Conservation (phyloP, 2,888 invertebrate genomes). For the Hedychridium roseum region DNA sequence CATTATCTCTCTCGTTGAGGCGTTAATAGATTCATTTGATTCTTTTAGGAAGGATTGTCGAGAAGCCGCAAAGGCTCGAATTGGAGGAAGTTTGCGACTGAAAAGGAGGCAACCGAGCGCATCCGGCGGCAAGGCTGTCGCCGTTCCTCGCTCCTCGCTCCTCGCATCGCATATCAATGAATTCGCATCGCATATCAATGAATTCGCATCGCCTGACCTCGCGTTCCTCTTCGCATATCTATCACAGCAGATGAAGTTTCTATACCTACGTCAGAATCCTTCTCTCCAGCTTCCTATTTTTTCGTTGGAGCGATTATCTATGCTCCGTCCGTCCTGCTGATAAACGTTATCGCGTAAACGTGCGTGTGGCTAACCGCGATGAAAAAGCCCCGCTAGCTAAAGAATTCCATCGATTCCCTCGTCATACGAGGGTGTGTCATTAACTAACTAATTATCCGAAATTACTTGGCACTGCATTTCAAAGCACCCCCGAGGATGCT, state of each 20-base stretch:
- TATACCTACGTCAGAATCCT: constrained; percentile 42
- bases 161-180: constrained; percentile 49
- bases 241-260: too few species aligned
- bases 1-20: constrained; percentile 6
- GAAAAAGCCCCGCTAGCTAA: too few species aligned
- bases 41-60: not conserved
- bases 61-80: constrained; percentile 4
- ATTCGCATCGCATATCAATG: constrained; percentile 10
- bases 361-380: too few species aligned
- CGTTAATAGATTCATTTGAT: not conserved
- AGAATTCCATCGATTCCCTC: too few species aligned
- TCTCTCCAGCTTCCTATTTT: constrained; percentile 6
- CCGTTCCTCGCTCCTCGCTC: constrained; percentile 24
- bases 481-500: constrained; percentile 7
- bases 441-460: not conserved
- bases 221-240: too few species aligned
- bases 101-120: constrained; percentile 44
- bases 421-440: not conserved
- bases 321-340: too few species aligned
- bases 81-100: constrained; percentile 26
- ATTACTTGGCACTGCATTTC: not conserved
- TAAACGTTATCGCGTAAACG: too few species aligned
- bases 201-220: not conserved
- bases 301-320: not conserved
- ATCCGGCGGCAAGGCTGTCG: constrained; percentile 50